These are phyloP conservation scores for Cinara cedri DNA, from an alignment of 2,888 invertebrate genomes.

Conservation along the genomic window DNA sequence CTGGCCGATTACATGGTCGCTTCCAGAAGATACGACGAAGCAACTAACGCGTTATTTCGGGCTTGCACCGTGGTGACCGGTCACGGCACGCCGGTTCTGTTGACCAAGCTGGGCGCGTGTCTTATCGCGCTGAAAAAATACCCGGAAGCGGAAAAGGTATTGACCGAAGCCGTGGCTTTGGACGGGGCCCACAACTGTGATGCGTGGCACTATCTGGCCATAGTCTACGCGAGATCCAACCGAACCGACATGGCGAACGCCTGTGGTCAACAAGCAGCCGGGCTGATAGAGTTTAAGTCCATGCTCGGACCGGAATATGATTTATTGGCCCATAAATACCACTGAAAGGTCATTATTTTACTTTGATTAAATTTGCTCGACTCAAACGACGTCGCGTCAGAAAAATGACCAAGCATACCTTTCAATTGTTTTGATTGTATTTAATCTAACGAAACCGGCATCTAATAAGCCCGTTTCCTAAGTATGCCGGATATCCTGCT, in stretches of 20 bases:
- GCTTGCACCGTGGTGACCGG: neutral
- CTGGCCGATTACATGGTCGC: neutral
- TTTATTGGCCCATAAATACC: neutral
- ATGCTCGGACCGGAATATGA: neutral
- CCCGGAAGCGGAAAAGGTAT: slow-evolving; percentile 6
- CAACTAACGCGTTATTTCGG: neutral
- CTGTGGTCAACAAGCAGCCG: neutral
- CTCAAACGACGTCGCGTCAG: too few species aligned
- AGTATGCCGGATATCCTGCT: too few species aligned
- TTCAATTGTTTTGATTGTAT: too few species aligned
- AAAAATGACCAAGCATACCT: too few species aligned
- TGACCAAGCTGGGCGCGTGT: neutral
- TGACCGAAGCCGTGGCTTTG: neutral
- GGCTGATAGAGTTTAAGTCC: neutral
- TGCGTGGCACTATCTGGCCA: neutral
- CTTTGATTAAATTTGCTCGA: too few species aligned
- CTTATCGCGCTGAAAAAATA: neutral
- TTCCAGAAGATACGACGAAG: neutral
- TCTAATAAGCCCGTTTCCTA: too few species aligned
- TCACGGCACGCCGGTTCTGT: neutral
- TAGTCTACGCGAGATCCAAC: neutral
- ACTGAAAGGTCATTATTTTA: too few species aligned
- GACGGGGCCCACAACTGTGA: neutral
- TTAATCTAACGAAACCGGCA: too few species aligned
- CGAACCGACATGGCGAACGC: neutral